A percentile compares a stretch with the other conserved stretches of the same genome.
Evolutionary conservation across 2,888 invertebrate genomes (phyloP).

Genomic region (Tinea semifulvella): DNA sequence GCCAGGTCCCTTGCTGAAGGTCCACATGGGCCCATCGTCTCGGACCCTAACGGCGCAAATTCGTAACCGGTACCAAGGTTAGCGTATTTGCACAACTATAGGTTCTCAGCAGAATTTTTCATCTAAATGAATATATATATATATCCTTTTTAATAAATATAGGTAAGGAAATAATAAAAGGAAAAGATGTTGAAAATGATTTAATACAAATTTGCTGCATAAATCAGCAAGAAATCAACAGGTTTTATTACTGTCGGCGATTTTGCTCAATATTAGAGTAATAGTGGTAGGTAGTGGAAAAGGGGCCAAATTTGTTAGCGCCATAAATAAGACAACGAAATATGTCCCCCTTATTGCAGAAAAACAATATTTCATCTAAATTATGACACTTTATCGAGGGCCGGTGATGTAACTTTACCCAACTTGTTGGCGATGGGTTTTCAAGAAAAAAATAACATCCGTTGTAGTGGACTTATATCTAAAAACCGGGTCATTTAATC

Average conservation of each 20-base stretch:
- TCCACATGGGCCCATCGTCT: no score
- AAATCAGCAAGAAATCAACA: conserved; percentile 9
- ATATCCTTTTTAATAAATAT: no score
- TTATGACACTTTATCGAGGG: conserved; percentile 58
- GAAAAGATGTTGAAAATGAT: no score
- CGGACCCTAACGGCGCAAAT: no score
- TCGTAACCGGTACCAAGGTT: no score
- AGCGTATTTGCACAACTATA: no score
- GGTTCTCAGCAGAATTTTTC: no score
- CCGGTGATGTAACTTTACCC: conserved; percentile 52
- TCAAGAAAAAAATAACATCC: conserved; percentile 47
- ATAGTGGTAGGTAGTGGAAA: not conserved
- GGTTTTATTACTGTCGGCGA: conserved; percentile 3
- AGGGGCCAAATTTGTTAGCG: conserved; percentile 26
- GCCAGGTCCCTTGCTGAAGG: no score
- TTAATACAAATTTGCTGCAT: not conserved
- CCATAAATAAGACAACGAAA: conserved; percentile 42
- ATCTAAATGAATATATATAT: no score
- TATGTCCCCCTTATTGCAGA: conserved; percentile 34
- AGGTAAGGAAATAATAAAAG: no score
- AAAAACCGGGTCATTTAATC: no score
- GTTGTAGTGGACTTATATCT: no score
- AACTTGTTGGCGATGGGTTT: conserved; percentile 44
- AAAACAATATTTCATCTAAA: conserved; percentile 53
- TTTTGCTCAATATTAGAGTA: not conserved